Percentiles rank a stretch among this genome's conserved stretches.
Evolutionary conservation across 2,888 invertebrate genomes (phyloP).

Genomic region (Dermolepida albohirtum): DNA sequence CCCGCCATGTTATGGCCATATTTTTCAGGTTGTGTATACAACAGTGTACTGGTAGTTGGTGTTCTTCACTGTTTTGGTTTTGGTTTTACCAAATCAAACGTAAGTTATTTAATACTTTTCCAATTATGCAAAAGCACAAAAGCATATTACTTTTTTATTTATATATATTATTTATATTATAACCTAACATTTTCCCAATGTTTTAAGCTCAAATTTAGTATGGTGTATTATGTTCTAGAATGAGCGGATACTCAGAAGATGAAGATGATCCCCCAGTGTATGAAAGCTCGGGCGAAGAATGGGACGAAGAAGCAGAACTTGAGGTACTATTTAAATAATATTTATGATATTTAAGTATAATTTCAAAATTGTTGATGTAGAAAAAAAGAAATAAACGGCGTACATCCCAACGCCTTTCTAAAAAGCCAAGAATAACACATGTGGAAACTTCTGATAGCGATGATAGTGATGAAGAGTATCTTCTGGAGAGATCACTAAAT

Average conservation of each 20-base stretch:
- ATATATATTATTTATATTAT: constrained; percentile 18
- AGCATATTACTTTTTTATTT: too few species aligned
- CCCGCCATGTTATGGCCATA: constrained; percentile 3
- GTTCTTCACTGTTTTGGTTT: constrained; percentile 6
- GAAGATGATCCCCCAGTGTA: constrained; percentile 62
- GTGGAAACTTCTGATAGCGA: constrained; percentile 51
- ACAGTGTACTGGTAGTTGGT: too few species aligned
- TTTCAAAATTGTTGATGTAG: constrained; percentile 44
- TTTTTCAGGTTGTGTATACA: neutral
- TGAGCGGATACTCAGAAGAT: constrained; percentile 56
- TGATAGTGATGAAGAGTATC: constrained; percentile 49
- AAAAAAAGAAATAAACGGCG: constrained; percentile 55
- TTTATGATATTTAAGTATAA: constrained; percentile 3
- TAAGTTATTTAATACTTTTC: neutral
- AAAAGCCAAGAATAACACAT: constrained; percentile 56
- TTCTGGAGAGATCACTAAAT: constrained; percentile 47
- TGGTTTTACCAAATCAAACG: constrained; percentile 13
- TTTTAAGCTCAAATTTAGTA: neutral
- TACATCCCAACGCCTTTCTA: constrained; percentile 56
- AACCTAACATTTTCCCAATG: constrained; percentile 9
- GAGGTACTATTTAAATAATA: constrained; percentile 48
- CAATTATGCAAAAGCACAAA: too few species aligned
- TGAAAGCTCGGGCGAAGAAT: constrained; percentile 62
- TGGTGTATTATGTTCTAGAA: constrained; percentile 30
- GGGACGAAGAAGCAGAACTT: constrained; percentile 50